Evolutionary conservation across 2,888 invertebrate genomes (phyloP).

Genomic region (Epistrophe grossulariae): DNA sequence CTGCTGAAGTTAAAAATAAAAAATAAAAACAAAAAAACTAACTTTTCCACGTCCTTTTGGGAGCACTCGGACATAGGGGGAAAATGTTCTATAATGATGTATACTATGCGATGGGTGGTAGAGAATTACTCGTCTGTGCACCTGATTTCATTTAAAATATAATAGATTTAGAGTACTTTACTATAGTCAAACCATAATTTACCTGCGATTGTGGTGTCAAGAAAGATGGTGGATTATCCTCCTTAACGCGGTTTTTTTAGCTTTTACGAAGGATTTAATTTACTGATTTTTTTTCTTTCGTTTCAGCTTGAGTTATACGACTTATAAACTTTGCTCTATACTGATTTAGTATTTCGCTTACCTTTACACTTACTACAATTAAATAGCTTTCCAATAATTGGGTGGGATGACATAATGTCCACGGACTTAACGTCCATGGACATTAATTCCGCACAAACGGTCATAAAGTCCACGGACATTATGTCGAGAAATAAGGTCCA

Average conservation of each 20-base stretch:
- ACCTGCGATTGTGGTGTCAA: constrained; percentile 4
- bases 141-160: constrained; percentile 50
- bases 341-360: no score
- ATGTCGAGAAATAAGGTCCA: no score
- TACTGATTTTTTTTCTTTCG: background rate
- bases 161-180: constrained; percentile 51
- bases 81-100: constrained; percentile 37
- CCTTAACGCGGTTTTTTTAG: constrained; percentile 33
- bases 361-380: no score
- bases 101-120: constrained; percentile 14
- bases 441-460: no score
- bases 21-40: constrained; percentile 14
- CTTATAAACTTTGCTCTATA: no score
- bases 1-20: background rate
- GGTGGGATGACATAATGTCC: no score
- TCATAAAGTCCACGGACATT: no score
- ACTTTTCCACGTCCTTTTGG: constrained; percentile 26
- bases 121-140: constrained; percentile 50
- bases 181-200: constrained; percentile 33
- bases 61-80: background rate
- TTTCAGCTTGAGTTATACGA: background rate
- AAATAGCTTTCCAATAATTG: no score
- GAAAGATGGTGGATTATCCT: constrained; percentile 31
- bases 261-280: no score
- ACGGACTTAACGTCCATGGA: no score